phyloP scores from a whole-genome alignment of 2,113 vertebrate genomes.

The Fulica atra region DNA sequence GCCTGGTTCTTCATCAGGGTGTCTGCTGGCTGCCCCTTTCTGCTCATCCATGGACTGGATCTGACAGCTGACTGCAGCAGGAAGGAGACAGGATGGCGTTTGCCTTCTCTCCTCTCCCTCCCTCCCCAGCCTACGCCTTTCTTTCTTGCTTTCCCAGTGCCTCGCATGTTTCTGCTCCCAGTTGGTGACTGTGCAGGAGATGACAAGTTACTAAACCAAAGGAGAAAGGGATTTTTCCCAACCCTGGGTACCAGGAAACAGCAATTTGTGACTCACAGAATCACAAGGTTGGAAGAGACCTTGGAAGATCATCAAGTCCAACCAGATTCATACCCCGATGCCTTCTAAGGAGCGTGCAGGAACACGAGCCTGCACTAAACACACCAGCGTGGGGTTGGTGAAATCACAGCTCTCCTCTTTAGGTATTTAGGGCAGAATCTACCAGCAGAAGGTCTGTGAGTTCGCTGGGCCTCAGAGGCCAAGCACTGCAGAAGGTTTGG shows the following conservation, averaged over 20 bases:
- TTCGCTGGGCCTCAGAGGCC: neutral
- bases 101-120: neutral
- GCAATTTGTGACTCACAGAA: neutral
- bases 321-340: no score
- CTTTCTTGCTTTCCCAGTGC: neutral
- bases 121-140: neutral
- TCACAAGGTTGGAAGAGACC: no score
- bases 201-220: no score
- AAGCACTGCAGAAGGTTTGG: neutral
- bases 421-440: neutral
- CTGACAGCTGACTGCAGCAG: rapidly evolving
- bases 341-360: neutral
- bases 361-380: neutral
- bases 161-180: rapidly evolving
- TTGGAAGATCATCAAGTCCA: no score
- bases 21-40: neutral
- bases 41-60: rapidly evolving
- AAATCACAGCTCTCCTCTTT: neutral
- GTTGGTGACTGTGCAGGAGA: neutral
- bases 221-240: neutral
- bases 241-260: neutral
- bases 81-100: neutral
- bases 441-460: neutral
- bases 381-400: rapidly evolving
- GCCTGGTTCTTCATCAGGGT: neutral